These are phyloP conservation scores for Pachyramphus minor DNA, from an alignment of 2,113 vertebrate genomes.

Conservation along the genomic window DNA sequence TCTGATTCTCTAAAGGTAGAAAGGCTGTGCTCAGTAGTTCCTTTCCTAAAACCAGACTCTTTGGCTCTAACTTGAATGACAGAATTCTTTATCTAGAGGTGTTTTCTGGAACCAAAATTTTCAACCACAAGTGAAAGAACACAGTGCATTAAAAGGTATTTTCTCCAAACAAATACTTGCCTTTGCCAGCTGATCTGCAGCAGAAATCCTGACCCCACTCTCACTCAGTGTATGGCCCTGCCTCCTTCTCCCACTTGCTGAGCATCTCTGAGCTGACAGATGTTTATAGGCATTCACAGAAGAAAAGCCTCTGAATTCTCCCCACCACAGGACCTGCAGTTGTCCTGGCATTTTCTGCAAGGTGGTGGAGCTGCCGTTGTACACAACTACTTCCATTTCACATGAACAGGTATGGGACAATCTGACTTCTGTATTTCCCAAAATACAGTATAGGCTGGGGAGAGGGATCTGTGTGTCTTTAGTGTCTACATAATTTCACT, in stretches of 20 bases:
- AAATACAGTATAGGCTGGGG: background rate
- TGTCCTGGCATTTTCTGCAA: background rate
- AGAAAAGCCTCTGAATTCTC: background rate
- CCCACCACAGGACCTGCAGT: rapidly evolving
- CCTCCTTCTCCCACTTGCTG: background rate
- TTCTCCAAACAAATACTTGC: background rate
- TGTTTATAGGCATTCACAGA: background rate
- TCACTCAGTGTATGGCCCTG: background rate
- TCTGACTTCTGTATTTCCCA: background rate
- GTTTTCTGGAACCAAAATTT: background rate
- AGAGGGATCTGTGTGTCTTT: background rate
- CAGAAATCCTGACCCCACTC: background rate
- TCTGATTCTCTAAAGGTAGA: background rate
- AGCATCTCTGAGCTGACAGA: background rate
- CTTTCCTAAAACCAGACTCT: background rate
- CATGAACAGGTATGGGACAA: background rate
- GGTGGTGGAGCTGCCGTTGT: background rate
- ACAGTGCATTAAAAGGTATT: background rate
- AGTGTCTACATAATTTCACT: background rate
- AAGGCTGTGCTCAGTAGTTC: background rate
- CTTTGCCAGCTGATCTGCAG: background rate
- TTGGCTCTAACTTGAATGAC: background rate
- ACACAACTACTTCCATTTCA: background rate
- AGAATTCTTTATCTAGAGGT: background rate
- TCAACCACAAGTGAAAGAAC: background rate